These are phyloP conservation scores for Gracilinanus agilis DNA, from an alignment of 2,113 vertebrate genomes.

Conservation along the genomic window DNA sequence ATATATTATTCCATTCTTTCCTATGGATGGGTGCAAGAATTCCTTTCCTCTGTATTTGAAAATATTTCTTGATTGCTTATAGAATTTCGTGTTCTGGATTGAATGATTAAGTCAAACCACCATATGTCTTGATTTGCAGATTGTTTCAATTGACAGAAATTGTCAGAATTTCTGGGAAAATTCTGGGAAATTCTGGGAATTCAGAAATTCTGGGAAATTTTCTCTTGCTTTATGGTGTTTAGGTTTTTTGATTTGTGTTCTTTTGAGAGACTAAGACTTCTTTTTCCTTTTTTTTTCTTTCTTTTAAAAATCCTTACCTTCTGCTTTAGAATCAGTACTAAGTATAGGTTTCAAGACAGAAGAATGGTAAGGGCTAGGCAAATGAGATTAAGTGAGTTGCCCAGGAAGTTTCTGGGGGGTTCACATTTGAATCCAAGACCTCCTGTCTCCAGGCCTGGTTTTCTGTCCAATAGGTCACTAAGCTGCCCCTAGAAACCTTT, in stretches of 20 bases:
- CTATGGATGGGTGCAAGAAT: not conserved
- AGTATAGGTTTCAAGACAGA: too few relatives aligned
- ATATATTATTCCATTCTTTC: not conserved
- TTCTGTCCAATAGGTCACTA: too few relatives aligned
- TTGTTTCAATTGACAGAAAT: not conserved
- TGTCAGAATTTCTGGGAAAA: not conserved
- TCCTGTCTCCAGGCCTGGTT: too few relatives aligned
- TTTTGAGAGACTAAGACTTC: not conserved
- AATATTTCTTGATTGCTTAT: not conserved
- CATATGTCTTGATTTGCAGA: not conserved
- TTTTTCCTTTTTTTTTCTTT: too few relatives aligned
- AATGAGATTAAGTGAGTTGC: too few relatives aligned
- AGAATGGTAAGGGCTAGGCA: too few relatives aligned
- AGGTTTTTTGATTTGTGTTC: not conserved
- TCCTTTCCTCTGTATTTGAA: not conserved
- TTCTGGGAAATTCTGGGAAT: not conserved
- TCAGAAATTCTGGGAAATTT: not conserved
- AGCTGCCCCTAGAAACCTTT: not conserved
- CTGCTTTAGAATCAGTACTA: too few relatives aligned
- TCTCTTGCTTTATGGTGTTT: not conserved
- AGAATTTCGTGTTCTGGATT: not conserved
- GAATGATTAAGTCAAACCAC: not conserved
- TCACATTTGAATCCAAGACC: too few relatives aligned
- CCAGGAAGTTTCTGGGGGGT: too few relatives aligned
- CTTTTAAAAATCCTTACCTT: too few relatives aligned